A percentile compares a stretch with the other conserved stretches of the same genome.
phyloP scores from a whole-genome alignment of 2,888 invertebrate genomes.

The Ashinkailepas kermadecensis region DNA sequence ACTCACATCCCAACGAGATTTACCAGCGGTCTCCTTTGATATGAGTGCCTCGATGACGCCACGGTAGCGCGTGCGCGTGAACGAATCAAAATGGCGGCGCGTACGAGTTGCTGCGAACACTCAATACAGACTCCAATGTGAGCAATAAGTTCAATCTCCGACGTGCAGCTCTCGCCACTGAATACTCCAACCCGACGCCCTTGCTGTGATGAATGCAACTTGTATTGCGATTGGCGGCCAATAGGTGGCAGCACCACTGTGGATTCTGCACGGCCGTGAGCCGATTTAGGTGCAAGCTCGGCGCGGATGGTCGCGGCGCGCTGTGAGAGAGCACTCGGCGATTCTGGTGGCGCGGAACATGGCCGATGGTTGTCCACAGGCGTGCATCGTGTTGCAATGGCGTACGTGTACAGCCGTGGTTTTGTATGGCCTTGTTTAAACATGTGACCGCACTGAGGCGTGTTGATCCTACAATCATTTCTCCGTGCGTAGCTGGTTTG shows the following conservation, averaged over 20 bases:
- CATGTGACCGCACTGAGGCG: not conserved
- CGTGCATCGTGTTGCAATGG: not conserved
- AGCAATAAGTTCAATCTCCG: slow-evolving; percentile 1
- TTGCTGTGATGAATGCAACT: slow-evolving; percentile 7
- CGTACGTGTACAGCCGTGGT: not conserved
- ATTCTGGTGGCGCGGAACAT: not conserved
- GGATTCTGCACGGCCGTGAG: not conserved
- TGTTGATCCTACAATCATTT: not conserved
- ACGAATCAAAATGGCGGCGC: slow-evolving; percentile 4
- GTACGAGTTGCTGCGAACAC: not conserved
- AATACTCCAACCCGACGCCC: not conserved
- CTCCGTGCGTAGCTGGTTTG: not conserved
- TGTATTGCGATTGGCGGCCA: not conserved
- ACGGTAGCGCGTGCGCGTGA: slow-evolving; percentile 13
- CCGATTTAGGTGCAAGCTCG: not conserved
- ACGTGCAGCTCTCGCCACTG: not conserved
- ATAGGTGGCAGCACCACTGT: not conserved
- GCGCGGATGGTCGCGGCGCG: not conserved
- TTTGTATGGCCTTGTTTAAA: slow-evolving; percentile 2
- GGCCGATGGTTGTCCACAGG: not conserved
- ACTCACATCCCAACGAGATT: slow-evolving; percentile 73
- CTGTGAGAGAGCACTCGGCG: not conserved
- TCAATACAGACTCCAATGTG: not conserved
- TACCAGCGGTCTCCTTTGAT: slow-evolving; percentile 40
- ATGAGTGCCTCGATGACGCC: slow-evolving; percentile 14